phyloP scores from a whole-genome alignment of 2,113 vertebrate genomes.

The Callorhinus ursinus region DNA sequence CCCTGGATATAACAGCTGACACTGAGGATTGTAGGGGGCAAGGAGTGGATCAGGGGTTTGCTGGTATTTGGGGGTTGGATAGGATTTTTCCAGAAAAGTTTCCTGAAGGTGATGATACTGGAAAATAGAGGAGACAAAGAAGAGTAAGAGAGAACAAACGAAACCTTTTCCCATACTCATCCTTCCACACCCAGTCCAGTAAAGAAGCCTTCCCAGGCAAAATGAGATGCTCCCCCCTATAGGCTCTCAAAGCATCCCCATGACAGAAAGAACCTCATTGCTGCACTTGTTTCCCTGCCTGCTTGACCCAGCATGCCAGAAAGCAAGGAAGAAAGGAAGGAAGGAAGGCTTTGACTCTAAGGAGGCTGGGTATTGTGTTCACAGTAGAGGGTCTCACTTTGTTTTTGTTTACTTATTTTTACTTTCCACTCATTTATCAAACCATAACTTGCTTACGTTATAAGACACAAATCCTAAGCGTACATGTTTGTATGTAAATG shows the following conservation, averaged over 20 bases:
- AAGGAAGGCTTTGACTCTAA: background rate
- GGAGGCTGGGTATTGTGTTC: background rate
- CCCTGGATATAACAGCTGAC: background rate
- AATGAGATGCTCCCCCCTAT: background rate
- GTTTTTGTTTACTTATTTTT: background rate
- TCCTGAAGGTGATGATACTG: background rate
- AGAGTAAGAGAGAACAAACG: background rate
- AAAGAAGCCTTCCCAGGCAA: background rate
- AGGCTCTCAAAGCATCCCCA: background rate
- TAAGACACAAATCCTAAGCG: background rate
- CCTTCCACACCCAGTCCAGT: background rate
- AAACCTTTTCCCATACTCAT: background rate
- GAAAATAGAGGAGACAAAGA: background rate
- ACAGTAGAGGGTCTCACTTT: background rate
- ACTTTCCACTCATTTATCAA: background rate
- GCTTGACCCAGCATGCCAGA: background rate
- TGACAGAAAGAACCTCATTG: background rate
- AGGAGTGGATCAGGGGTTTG: background rate
- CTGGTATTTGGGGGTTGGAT: background rate
- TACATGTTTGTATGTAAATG: background rate
- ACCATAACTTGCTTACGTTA: background rate
- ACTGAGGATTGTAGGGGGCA: background rate
- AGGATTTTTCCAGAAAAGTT: background rate
- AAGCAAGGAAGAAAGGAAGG: background rate
- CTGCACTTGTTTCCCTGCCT: background rate